phyloP scores from a whole-genome alignment of 2,888 invertebrate species.

The Scelioninae gen. 1 region DNA sequence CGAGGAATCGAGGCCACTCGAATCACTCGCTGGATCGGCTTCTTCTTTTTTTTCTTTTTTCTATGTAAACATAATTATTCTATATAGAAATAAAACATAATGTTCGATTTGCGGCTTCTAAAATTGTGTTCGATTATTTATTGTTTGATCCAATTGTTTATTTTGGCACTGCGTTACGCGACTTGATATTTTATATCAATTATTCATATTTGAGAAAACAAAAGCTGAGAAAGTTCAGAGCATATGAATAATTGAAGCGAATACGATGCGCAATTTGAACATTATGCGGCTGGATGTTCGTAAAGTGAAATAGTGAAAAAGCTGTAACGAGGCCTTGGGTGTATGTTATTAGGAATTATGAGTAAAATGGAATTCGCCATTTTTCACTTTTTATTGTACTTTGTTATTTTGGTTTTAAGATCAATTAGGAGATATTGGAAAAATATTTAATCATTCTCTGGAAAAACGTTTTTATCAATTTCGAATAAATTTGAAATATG shows the following conservation, averaged over 20 bases:
- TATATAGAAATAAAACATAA: conserved; percentile 37
- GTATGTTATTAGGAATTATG: conserved; percentile 23
- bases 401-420: conserved; percentile 4
- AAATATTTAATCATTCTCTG: too few species aligned
- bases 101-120: conserved; percentile 18
- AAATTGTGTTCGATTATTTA: conserved; percentile 2
- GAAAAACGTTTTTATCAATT: too few species aligned
- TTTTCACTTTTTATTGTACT: neutral
- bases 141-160: conserved; percentile 7
- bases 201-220: conserved; percentile 58
- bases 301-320: conserved; percentile 39
- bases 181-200: conserved; percentile 35
- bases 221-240: conserved; percentile 58
- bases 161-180: conserved; percentile 21
- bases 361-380: conserved; percentile 23
- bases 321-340: conserved; percentile 28
- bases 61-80: conserved; percentile 40
- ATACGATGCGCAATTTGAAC: conserved; percentile 42
- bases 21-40: conserved; percentile 53
- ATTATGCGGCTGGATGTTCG: conserved; percentile 22
- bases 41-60: conserved; percentile 18
- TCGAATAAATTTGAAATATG: too few species aligned
- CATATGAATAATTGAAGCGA: conserved; percentile 34
- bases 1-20: conserved; percentile 69
- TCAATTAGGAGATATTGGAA: neutral